Base-by-base conservation (phyloP, 2,113 vertebrate genomes). In the Rhinolophus ferrumequinum region DNA sequence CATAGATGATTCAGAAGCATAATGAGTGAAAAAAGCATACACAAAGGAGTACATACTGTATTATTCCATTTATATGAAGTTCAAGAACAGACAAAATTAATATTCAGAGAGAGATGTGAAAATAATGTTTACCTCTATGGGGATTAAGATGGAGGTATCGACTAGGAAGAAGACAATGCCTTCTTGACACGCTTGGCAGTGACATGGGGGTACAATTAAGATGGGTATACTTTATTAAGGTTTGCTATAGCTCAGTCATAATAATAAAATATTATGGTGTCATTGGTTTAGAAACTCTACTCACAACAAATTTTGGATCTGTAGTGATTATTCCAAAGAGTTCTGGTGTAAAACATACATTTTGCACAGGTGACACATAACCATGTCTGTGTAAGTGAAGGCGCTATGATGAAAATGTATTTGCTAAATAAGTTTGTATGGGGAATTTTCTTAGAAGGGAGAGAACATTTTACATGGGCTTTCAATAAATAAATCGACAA, bases 401-500 rank as follows among this genome's bases (percentile, higher is more conserved):
- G 7, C 18, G 9, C 50, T 41, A 38, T 22, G 62, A 73, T 35
- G 15, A 47, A 41, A 47, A 89, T 11, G 5, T 54, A 5, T 62
- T 79, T 58, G 52, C 44, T 62, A 93, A 60, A 75, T 67, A 76
- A 87, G 3, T 24, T 24, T 54, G 21, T 47, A 66, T 54, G 41
- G 22, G 41, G 64, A 77, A 38, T 81, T 77, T 82, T 62, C 62
- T 13, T 62, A 62, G 47, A 47, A 83, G 5, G 30, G 22, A 76
- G 21, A 93, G 30, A 38, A 54, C 1, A 72, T 64, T 96, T 87
- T 84, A 72, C 24, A 72, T 14, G 38, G 52, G 4, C 19, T 70
- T 88, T 93, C 88, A 47, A 83, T 52, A 87, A 64, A 92, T 76
- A 84, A 85, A 95, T 22, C 62, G 67, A 5, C 24, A 76, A 88